phyloP scores from a whole-genome alignment of 2,888 invertebrate genomes.

The Phortica magna region DNA sequence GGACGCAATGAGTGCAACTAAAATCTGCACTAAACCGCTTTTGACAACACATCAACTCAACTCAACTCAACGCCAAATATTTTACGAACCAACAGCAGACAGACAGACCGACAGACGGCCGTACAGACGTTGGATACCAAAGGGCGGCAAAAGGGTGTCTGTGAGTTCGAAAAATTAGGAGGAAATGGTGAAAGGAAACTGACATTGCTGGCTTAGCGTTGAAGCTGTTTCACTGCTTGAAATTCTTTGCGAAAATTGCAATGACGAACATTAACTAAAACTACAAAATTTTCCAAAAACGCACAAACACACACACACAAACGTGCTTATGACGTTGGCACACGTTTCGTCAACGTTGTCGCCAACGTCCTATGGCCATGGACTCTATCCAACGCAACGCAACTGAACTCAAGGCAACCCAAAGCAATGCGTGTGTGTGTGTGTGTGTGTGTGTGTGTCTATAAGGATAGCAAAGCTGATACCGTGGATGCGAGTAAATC shows the following conservation, averaged over 20 bases:
- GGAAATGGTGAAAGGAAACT: background rate
- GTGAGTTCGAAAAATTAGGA: background rate
- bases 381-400: background rate
- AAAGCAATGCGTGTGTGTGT: background rate
- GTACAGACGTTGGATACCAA: background rate
- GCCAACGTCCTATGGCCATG: conserved; percentile 42
- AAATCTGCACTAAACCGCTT: conserved; percentile 44
- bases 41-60: conserved; percentile 35
- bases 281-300: conserved; percentile 49
- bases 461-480: conserved; percentile 35
- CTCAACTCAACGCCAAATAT: conserved; percentile 27
- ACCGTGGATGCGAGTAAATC: conserved; percentile 56
- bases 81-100: background rate
- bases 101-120: background rate
- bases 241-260: conserved; percentile 32
- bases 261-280: conserved; percentile 51
- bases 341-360: background rate
- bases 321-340: background rate
- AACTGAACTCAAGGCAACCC: background rate
- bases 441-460: background rate
- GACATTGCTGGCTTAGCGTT: conserved; percentile 21
- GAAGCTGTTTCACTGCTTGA: conserved; percentile 22
- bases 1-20: conserved; percentile 35
- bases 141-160: background rate
- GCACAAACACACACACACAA: conserved; percentile 20